Percentiles rank a stretch among this genome's conserved stretches.
Evolutionary conservation across 1,140 invertebrate species (phyloP).

Genomic region (Drosophila arizonae): DNA sequence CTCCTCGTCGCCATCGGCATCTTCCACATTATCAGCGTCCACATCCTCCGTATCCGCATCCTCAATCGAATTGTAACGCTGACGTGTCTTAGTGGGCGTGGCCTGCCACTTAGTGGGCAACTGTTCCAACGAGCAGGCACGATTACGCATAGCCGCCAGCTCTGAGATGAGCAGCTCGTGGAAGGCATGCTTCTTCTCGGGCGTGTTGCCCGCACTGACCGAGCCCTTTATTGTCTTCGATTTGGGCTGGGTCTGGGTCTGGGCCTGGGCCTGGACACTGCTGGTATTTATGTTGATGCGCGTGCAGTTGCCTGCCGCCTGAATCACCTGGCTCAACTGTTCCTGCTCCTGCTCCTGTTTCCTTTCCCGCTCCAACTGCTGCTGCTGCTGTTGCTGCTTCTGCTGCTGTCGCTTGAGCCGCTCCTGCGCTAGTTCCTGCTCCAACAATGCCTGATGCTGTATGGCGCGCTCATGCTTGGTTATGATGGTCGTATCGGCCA

Average conservation of each 20-base stretch:
- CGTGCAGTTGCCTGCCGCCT: constrained; percentile 58
- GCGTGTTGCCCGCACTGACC: constrained; percentile 60
- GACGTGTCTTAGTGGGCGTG: constrained; percentile 56
- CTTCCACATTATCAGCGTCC: constrained; percentile 78
- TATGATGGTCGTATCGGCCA: constrained; percentile 63
- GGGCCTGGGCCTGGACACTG: neutral
- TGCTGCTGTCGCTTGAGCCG: constrained; percentile 48
- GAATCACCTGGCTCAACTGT: constrained; percentile 30
- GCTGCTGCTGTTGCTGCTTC: constrained; percentile 10
- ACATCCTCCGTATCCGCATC: constrained; percentile 73
- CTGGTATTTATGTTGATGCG: constrained; percentile 62
- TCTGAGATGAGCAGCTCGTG: constrained; percentile 82
- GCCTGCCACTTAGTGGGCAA: constrained; percentile 55
- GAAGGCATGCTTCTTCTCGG: constrained; percentile 81
- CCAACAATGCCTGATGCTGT: constrained; percentile 67
- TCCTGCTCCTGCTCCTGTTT: constrained; percentile 9
- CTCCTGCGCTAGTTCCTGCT: constrained; percentile 63
- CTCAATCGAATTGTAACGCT: constrained; percentile 73
- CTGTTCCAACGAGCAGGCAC: constrained; percentile 75
- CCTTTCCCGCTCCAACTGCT: constrained; percentile 15
- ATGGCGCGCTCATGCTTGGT: constrained; percentile 76
- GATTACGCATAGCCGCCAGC: constrained; percentile 78
- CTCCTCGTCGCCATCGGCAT: constrained; percentile 74
- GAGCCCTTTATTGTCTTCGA: constrained; percentile 44
- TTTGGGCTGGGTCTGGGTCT: neutral